Conservation (phyloP, 2,797 vertebrate genomes). For the Coilia nasus region DNA sequence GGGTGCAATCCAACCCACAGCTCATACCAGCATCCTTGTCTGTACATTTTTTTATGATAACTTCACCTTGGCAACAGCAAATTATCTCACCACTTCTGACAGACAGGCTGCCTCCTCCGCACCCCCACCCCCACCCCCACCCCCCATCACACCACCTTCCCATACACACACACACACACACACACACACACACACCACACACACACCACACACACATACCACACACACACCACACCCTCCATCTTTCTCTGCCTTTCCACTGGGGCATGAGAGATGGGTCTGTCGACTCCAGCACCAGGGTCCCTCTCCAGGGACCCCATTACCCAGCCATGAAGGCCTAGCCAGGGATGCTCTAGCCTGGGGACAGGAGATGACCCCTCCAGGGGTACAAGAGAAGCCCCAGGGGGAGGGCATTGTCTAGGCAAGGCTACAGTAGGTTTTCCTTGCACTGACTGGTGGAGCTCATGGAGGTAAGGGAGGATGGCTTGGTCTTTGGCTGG, state of each 20-base stretch:
- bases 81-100: not conserved
- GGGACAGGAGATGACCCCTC: not conserved
- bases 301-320: slow-evolving; percentile 35
- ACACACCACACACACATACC: no score
- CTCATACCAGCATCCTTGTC: not conserved
- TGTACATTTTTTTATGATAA: not conserved
- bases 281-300: not conserved
- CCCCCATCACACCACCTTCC: not conserved
- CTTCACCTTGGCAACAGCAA: slow-evolving; percentile 16
- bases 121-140: not conserved
- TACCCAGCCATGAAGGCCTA: slow-evolving; percentile 34
- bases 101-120: not conserved
- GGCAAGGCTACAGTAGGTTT: not conserved
- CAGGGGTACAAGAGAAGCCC: slow-evolving; percentile 1
- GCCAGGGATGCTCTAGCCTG: slow-evolving; percentile 5
- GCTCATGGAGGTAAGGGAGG: not conserved
- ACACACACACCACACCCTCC: no score
- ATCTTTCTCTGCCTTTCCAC: not conserved
- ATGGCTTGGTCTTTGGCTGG: not conserved
- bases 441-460: not conserved
- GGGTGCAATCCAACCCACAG: not conserved
- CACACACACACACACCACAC: no score
- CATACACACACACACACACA: no score
- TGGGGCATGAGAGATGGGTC: not conserved
- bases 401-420: not conserved